Conservation (phyloP, 2,113 vertebrate genomes). For the Speoplatyrhinus poulsoni region DNA sequence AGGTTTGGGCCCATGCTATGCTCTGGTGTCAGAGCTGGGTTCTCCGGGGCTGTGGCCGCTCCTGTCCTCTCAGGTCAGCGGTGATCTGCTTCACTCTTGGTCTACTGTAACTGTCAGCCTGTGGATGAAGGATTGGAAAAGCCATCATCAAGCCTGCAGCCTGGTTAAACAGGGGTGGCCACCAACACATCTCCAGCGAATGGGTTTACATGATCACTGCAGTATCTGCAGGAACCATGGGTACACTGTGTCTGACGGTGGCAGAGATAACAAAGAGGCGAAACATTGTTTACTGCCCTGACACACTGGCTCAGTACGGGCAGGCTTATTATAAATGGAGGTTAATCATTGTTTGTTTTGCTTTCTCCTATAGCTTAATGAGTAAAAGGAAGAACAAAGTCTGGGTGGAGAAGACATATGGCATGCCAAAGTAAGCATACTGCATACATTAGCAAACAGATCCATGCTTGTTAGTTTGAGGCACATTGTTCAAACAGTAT, state of each 20-base stretch:
- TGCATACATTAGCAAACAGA: conserved; percentile 29
- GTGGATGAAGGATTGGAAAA: conserved; percentile 80
- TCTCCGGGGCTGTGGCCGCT: conserved; percentile 20
- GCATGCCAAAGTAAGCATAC: conserved; percentile 31
- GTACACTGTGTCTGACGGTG: conserved; percentile 39
- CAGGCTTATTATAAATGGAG: conserved; percentile 45
- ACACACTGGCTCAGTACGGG: conserved; percentile 24
- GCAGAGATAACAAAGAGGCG: conserved; percentile 50
- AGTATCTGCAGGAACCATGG: conserved; percentile 50
- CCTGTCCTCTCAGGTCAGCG: conserved; percentile 12
- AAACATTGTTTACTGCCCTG: conserved; percentile 42
- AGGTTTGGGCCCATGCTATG: conserved; percentile 21
- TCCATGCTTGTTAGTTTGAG: conserved; percentile 24
- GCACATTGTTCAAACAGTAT: conserved; percentile 46
- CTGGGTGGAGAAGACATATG: conserved; percentile 29
- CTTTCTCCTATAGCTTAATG: conserved; percentile 27
- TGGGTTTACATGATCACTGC: conserved; percentile 68
- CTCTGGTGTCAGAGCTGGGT: conserved; percentile 1
- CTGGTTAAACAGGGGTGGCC: conserved; percentile 77
- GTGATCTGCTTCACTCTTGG: not conserved
- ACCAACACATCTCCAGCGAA: conserved; percentile 70
- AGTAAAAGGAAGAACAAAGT: conserved; percentile 24
- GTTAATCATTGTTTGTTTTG: conserved; percentile 43
- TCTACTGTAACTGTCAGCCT: conserved; percentile 53
- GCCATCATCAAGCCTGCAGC: conserved; percentile 75